phyloP scores from a whole-genome alignment of 2,888 invertebrate genomes.

The Epistrophella euchroma region DNA sequence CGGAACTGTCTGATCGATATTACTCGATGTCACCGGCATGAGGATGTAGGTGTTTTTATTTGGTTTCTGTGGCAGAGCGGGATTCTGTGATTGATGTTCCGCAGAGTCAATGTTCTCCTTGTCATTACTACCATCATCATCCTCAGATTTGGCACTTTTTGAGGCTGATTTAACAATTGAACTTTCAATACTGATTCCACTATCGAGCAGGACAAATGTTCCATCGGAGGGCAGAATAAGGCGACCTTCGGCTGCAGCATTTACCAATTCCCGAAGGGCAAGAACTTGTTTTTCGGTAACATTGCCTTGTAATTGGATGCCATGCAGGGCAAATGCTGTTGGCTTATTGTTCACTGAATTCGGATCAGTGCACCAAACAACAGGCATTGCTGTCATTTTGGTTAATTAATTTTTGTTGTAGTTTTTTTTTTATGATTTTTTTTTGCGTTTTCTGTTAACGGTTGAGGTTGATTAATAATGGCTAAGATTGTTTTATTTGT shows the following conservation, averaged over 20 bases:
- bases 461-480: conserved; percentile 22
- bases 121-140: conserved; percentile 47
- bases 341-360: conserved; percentile 84
- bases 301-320: conserved; percentile 84
- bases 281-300: conserved; percentile 83
- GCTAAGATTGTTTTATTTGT: conserved; percentile 43
- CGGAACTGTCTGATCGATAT: conserved; percentile 49
- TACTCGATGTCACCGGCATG: conserved; percentile 79
- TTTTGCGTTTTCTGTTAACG: background rate
- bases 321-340: conserved; percentile 83
- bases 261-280: conserved; percentile 83
- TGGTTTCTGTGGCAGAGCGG: conserved; percentile 41
- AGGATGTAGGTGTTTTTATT: conserved; percentile 81
- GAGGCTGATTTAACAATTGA: conserved; percentile 79
- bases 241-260: conserved; percentile 84
- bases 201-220: conserved; percentile 83
- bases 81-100: conserved; percentile 39
- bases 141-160: conserved; percentile 31
- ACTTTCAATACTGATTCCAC: conserved; percentile 83
- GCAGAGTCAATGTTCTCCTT: conserved; percentile 72
- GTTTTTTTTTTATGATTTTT: conserved; percentile 27
- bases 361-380: conserved; percentile 84
- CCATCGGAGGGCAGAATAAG: conserved; percentile 84
- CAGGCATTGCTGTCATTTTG: conserved; percentile 83
- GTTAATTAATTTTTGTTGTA: conserved; percentile 12